Base-by-base conservation (phyloP, 2,797 vertebrate genomes). In the Coluber constrictor region DNA sequence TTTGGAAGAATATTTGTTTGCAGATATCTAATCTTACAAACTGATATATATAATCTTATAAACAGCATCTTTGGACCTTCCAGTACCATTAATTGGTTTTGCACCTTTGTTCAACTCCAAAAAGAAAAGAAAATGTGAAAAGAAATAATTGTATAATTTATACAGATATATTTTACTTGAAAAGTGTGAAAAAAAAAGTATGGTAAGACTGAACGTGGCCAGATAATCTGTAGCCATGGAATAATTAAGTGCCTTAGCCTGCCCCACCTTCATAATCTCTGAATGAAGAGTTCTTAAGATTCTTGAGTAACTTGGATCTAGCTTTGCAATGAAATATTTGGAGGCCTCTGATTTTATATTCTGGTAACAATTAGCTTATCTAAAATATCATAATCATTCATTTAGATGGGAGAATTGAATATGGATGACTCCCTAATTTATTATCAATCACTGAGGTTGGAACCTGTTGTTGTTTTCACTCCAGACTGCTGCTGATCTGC, bases 241-340 rank as follows among this genome's bases (percentile, higher is more conserved):
- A 94, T 95, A 94, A 94, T 93, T 91, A 89, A 94, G 90, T 95
- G 94, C 93, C 95, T 57, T 0, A 94, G 92, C 94, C 93, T 92
- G 1, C 0, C 0, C 59, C 0, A n/a, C 15, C 12, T 10, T 89
- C 59, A 86, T 70, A 43, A 89, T 90, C 32, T 32, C 20, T 47
- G 55, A 37, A 60, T 63, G 10, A 27, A 47, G 88, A 87, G 29
- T 86, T 87, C 18, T 47, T 87, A 66, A 56, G 10, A 20, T 51
- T 25, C 55, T 43, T 61, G 12, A 92, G 6, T 2, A 66, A 51
- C 18, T 13, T 63, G 56, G 20, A 56, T 15, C 88, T 57, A 51
- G 51, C 47, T 63, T 88, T 92, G 4, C 43, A 70, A 2, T 18
- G 23, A 92, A 43, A 59, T 25, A 25, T 66, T 66, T 86, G 59